Percentiles rank a stretch among this genome's conserved stretches.
phyloP scores from a whole-genome alignment of 2,797 vertebrate genomes.

The Micromesistius poutassou region DNA sequence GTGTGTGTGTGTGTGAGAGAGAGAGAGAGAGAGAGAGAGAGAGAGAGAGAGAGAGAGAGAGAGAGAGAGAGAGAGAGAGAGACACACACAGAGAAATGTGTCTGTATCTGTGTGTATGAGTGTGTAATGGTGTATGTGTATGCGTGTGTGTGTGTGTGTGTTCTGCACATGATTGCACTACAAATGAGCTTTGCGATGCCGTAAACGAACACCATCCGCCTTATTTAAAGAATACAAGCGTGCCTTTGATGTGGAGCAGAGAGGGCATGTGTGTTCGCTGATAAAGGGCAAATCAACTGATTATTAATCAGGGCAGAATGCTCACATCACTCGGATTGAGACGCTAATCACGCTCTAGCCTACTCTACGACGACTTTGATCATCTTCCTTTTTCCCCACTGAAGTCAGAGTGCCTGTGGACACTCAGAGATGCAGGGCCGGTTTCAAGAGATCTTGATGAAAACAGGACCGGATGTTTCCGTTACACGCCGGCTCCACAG shows the following conservation, averaged over 20 bases:
- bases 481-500: constrained; percentile 13
- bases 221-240: constrained; percentile 28
- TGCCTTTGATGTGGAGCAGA: constrained; percentile 38
- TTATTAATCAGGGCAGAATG: constrained; percentile 52
- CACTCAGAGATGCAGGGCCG: constrained; percentile 10
- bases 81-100: too few species aligned
- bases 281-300: constrained; percentile 49
- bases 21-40: too few species aligned
- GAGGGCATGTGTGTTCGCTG: constrained; percentile 15
- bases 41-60: too few species aligned
- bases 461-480: constrained; percentile 40
- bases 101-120: neutral
- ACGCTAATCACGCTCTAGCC: constrained; percentile 36
- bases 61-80: too few species aligned
- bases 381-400: constrained; percentile 10
- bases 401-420: constrained; percentile 4
- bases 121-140: neutral
- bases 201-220: constrained; percentile 25
- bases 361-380: constrained; percentile 41
- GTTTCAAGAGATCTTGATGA: constrained; percentile 29
- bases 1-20: too few species aligned
- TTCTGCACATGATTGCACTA: neutral
- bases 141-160: neutral
- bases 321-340: constrained; percentile 42
- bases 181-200: neutral